These are phyloP conservation scores for Aplodontia rufa DNA, from an alignment of 2,113 vertebrate species.

Conservation along the genomic window DNA sequence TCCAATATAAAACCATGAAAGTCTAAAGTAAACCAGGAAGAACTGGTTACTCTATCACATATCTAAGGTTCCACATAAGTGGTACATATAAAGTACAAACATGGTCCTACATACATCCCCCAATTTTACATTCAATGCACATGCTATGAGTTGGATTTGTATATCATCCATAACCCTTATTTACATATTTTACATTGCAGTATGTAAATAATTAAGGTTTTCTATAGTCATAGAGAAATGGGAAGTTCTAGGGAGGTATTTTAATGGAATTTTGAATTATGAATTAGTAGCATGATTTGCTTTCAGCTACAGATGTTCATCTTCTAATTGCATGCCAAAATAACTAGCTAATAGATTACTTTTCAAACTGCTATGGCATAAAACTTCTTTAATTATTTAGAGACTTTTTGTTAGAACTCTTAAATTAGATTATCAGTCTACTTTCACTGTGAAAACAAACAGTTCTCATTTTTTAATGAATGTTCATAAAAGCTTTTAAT, in stretches of 20 bases:
- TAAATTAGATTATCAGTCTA: neutral
- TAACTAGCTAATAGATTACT: constrained; percentile 23
- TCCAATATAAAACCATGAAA: neutral
- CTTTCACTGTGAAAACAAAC: neutral
- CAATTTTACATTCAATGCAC: neutral
- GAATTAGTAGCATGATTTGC: neutral
- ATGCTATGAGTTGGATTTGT: neutral
- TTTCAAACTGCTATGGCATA: neutral
- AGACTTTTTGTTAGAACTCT: neutral
- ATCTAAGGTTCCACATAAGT: neutral
- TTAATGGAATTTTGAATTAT: constrained; percentile 39
- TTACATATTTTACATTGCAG: neutral
- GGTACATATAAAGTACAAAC: neutral
- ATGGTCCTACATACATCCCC: neutral
- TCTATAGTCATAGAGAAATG: neutral
- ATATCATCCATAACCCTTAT: neutral
- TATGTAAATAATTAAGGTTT: neutral
- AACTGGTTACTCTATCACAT: neutral
- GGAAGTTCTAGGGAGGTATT: neutral
- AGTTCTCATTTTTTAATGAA: neutral
- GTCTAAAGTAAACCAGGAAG: neutral
- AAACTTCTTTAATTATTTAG: constrained; percentile 26
- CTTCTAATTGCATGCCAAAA: neutral
- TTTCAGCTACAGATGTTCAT: neutral
- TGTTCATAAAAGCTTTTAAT: neutral